Percentiles rank a stretch among this genome's conserved stretches.
phyloP scores from a whole-genome alignment of 2,113 vertebrate genomes.

The Actinemys pallida region DNA sequence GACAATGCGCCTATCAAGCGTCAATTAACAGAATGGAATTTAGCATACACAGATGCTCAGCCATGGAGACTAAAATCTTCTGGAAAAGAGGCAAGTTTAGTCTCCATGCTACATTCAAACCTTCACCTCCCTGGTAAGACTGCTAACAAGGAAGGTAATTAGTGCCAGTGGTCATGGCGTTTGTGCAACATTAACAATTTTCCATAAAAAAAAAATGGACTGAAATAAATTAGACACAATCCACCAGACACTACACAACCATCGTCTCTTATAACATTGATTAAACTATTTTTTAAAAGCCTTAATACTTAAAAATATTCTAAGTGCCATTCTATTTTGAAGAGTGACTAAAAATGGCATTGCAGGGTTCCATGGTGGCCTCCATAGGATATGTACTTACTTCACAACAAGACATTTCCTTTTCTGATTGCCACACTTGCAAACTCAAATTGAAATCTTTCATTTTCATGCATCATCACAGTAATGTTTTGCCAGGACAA shows the following conservation, averaged over 20 bases:
- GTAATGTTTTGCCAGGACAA: slow-evolving; percentile 52
- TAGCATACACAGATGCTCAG: background rate
- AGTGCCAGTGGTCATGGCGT: background rate
- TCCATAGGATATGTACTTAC: background rate
- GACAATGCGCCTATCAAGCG: background rate
- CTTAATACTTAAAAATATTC: background rate
- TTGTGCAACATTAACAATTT: background rate
- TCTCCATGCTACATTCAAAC: background rate
- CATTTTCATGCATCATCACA: background rate
- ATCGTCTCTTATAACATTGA: background rate
- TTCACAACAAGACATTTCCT: slow-evolving; percentile 23
- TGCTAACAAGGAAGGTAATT: background rate
- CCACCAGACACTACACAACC: background rate
- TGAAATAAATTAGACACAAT: background rate
- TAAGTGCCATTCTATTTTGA: background rate
- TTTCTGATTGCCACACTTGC: background rate
- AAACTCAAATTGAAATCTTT: slow-evolving; percentile 19
- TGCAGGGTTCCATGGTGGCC: background rate
- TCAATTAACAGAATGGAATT: background rate
- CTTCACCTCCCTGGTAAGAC: background rate
- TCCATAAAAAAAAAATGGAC: background rate
- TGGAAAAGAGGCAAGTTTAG: background rate
- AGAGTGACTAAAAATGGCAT: background rate
- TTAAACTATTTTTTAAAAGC: background rate
- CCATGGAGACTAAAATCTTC: background rate